Percentiles rank a stretch among this genome's conserved stretches.
Evolutionary conservation across 2,113 vertebrate species (phyloP).

Genomic region (Hyla sarda): DNA sequence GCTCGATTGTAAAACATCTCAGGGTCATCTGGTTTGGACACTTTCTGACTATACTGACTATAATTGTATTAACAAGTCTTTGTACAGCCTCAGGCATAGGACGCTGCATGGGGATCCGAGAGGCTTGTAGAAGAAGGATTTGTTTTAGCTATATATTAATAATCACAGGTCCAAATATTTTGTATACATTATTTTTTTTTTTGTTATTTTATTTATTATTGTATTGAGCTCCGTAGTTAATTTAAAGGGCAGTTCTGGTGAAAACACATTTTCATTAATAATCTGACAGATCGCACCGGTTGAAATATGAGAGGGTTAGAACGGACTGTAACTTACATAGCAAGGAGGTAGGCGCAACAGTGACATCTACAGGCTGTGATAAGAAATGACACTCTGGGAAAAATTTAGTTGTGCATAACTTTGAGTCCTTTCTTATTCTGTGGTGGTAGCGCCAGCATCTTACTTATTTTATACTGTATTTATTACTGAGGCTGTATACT

Average conservation of each 20-base stretch:
- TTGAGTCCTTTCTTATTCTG: not conserved
- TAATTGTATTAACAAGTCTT: not conserved
- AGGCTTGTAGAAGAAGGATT: not conserved
- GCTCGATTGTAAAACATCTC: not conserved
- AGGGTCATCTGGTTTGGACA: not conserved
- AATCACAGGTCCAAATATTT: not conserved
- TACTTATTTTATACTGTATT: not conserved
- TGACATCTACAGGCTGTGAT: constrained; percentile 4
- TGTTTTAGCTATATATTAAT: not conserved
- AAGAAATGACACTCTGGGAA: not conserved
- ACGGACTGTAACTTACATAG: not conserved
- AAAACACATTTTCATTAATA: not conserved
- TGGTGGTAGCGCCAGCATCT: not conserved
- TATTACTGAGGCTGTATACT: not conserved
- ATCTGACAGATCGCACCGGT: not conserved
- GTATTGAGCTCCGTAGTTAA: not conserved
- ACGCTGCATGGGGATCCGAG: not conserved
- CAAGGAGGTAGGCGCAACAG: not conserved
- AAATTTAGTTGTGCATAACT: constrained; percentile 3
- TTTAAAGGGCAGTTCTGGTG: not conserved
- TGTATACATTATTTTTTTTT: not conserved
- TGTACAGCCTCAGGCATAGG: not conserved
- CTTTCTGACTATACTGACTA: not conserved
- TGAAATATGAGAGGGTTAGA: not conserved
- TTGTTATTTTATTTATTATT: no score